Conservation (phyloP, 2,797 vertebrate genomes). For the Columba guinea region DNA sequence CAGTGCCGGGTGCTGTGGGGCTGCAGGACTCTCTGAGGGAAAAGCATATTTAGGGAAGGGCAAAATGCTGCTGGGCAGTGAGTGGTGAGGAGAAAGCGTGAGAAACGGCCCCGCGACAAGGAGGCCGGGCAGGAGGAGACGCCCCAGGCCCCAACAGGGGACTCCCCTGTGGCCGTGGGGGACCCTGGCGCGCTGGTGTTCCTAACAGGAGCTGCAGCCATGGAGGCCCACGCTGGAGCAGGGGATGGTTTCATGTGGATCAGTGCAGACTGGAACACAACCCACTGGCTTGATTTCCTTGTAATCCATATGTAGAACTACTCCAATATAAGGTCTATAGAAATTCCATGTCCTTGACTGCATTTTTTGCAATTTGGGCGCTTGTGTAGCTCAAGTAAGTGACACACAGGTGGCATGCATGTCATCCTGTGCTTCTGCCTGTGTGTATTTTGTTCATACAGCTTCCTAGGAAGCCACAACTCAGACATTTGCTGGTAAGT, state of each 20-base stretch:
- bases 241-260: background rate
- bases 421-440: background rate
- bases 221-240: rapidly evolving
- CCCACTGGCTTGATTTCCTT: background rate
- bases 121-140: rapidly evolving
- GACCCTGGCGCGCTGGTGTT: background rate
- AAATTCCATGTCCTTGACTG: background rate
- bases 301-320: background rate
- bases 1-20: background rate
- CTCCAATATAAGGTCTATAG: background rate
- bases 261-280: background rate
- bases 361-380: background rate
- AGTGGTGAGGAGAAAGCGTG: rapidly evolving
- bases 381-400: background rate
- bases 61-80: rapidly evolving
- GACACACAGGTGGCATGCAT: rapidly evolving
- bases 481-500: background rate
- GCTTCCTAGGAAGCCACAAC: background rate
- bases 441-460: background rate
- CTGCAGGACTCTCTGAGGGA: background rate
- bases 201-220: background rate
- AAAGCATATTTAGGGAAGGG: rapidly evolving
- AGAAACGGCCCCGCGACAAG: background rate
- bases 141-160: background rate
- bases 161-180: rapidly evolving